Evolutionary conservation across 2,113 vertebrate genomes (phyloP).

Genomic region (Anolis carolinensis): DNA sequence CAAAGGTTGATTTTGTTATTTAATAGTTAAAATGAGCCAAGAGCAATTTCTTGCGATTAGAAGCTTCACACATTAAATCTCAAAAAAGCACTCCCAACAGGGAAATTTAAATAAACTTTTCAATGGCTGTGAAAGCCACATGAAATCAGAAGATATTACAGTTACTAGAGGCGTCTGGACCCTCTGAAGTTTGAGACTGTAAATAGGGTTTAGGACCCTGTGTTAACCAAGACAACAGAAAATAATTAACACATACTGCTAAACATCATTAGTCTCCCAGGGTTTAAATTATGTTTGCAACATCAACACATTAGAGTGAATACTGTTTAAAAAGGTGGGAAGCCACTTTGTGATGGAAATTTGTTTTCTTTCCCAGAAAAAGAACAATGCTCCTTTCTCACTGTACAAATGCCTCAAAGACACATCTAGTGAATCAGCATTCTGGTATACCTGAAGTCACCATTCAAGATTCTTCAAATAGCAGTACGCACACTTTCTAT

Average conservation of each 20-base stretch:
- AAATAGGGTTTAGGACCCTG: constrained; percentile 69
- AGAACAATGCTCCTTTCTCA: background rate
- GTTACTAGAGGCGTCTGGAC: constrained; percentile 48
- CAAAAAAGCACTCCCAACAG: constrained; percentile 29
- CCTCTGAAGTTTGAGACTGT: constrained; percentile 62
- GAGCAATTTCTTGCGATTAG: constrained; percentile 28
- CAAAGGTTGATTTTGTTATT: constrained; percentile 21
- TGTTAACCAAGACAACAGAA: constrained; percentile 67
- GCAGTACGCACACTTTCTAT: background rate
- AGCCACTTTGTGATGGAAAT: constrained; percentile 35
- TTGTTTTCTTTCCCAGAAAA: constrained; percentile 23
- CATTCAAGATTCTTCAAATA: background rate
- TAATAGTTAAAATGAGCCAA: constrained; percentile 44
- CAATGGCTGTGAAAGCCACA: constrained; percentile 41
- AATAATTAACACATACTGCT: constrained; percentile 70
- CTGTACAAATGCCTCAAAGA: constrained; percentile 4
- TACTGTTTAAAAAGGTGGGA: constrained; percentile 41
- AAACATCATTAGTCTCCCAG: constrained; percentile 72
- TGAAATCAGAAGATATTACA: constrained; percentile 47
- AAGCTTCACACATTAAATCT: constrained; percentile 45
- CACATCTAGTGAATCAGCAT: background rate
- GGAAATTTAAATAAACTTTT: constrained; percentile 53
- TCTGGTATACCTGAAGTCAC: background rate
- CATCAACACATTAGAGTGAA: constrained; percentile 64
- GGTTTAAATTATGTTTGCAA: constrained; percentile 69